phyloP scores from a whole-genome alignment of 1,140 invertebrate species.

The Drosophila asahinai region DNA sequence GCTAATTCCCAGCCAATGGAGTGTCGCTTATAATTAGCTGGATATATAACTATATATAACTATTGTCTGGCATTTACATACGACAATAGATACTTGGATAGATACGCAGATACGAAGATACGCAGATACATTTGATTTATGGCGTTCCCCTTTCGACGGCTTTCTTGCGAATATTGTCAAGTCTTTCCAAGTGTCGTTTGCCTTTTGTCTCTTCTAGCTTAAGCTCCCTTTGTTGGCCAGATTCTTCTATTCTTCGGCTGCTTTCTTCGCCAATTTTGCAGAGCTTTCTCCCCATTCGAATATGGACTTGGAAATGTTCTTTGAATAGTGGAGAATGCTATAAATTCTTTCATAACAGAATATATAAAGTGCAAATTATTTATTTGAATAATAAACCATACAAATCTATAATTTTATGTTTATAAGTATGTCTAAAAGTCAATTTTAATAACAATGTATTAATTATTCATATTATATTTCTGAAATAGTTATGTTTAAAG shows the following conservation, averaged over 20 bases:
- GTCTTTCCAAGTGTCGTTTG: slow-evolving; percentile 48
- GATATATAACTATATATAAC: slow-evolving; percentile 13
- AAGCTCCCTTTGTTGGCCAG: slow-evolving; percentile 3
- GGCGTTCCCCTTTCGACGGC: slow-evolving; percentile 28
- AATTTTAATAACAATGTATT: too few species aligned
- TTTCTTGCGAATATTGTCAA: slow-evolving; percentile 38
- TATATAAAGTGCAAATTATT: not conserved
- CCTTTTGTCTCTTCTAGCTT: slow-evolving; percentile 32
- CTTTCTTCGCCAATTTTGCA: slow-evolving; percentile 42
- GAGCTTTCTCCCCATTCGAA: slow-evolving; percentile 34
- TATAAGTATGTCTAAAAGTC: too few species aligned
- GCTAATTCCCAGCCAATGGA: slow-evolving; percentile 62
- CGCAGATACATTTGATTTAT: slow-evolving; percentile 71
- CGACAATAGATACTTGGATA: slow-evolving; percentile 49
- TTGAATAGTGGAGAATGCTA: not conserved
- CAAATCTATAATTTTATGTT: too few species aligned
- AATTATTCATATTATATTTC: too few species aligned
- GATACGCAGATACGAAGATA: slow-evolving; percentile 11
- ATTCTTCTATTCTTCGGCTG: slow-evolving; percentile 21
- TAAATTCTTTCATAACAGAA: not conserved
- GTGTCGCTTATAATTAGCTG: slow-evolving; percentile 64
- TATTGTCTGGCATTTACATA: slow-evolving; percentile 66
- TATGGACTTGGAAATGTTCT: slow-evolving; percentile 16
- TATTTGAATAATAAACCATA: too few species aligned
- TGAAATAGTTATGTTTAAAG: too few species aligned